Conservation (phyloP, 2,888 invertebrate species). For the Argyresthia goedartella region DNA sequence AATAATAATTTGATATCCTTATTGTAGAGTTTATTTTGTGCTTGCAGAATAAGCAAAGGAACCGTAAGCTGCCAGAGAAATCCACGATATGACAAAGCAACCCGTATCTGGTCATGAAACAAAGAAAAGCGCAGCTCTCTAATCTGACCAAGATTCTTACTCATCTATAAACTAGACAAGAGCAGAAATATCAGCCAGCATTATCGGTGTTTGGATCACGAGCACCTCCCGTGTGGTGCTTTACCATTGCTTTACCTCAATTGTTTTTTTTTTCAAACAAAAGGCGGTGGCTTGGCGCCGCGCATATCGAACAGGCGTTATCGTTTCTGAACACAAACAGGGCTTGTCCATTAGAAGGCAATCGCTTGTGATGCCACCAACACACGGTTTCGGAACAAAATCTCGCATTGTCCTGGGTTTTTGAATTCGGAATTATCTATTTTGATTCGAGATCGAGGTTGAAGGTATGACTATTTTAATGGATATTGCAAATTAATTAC, state of each 20-base stretch:
- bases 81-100: background rate
- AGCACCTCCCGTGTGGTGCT: background rate
- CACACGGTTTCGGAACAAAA: conserved; percentile 38
- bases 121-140: too few relatives aligned
- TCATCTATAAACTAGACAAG: background rate
- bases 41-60: too few relatives aligned
- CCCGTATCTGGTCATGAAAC: background rate
- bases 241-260: background rate
- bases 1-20: too few relatives aligned
- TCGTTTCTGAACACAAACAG: conserved; percentile 61
- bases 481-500: too few relatives aligned
- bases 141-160: too few relatives aligned
- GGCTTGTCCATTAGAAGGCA: conserved; percentile 71
- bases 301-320: conserved; percentile 60
- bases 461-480: background rate
- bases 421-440: conserved; percentile 32
- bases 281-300: conserved; percentile 66
- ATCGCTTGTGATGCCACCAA: conserved; percentile 68
- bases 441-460: background rate
- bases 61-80: too few relatives aligned
- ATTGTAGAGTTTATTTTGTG: background rate
- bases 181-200: background rate
- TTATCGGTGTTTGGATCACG: background rate
- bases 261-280: conserved; percentile 28
- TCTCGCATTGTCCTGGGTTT: conserved; percentile 47